These are phyloP conservation scores for Drepanosiphum platanoidis DNA, from an alignment of 2,888 invertebrate species.

Conservation along the genomic window DNA sequence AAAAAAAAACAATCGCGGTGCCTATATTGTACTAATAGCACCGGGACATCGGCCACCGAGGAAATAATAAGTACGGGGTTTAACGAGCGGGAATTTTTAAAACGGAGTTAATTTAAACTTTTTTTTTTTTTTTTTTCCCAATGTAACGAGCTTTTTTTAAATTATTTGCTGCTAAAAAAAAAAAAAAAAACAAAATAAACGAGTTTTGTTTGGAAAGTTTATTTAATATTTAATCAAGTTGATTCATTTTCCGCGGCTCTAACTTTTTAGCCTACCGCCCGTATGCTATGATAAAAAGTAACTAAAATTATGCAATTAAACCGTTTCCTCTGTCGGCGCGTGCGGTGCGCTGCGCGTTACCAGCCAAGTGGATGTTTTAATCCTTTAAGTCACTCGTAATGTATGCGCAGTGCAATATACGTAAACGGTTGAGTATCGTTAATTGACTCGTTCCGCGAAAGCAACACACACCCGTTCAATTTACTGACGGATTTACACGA, in stretches of 20 bases:
- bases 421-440: neutral
- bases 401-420: too few relatives aligned
- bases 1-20: neutral
- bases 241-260: constrained; percentile 32
- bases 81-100: constrained; percentile 19
- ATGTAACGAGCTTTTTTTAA: constrained; percentile 38
- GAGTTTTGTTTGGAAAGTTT: constrained; percentile 56
- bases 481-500: too few relatives aligned
- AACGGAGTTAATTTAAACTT: constrained; percentile 47
- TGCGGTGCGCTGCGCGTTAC: neutral
- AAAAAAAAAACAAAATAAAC: too few relatives aligned
- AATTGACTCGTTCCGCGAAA: neutral
- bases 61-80: neutral
- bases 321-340: neutral
- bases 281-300: constrained; percentile 12
- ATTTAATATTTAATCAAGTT: constrained; percentile 46
- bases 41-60: neutral
- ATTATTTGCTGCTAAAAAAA: constrained; percentile 37
- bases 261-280: neutral
- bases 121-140: neutral
- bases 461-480: too few relatives aligned
- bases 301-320: constrained; percentile 32
- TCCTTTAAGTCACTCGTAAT: neutral
- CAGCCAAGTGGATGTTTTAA: neutral
- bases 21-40: too few relatives aligned